Evolutionary conservation across 2,888 invertebrate species (phyloP), one percentile per base, ranked within the genome.

Genomic region (Scaptomyza caliginosa): DNA sequence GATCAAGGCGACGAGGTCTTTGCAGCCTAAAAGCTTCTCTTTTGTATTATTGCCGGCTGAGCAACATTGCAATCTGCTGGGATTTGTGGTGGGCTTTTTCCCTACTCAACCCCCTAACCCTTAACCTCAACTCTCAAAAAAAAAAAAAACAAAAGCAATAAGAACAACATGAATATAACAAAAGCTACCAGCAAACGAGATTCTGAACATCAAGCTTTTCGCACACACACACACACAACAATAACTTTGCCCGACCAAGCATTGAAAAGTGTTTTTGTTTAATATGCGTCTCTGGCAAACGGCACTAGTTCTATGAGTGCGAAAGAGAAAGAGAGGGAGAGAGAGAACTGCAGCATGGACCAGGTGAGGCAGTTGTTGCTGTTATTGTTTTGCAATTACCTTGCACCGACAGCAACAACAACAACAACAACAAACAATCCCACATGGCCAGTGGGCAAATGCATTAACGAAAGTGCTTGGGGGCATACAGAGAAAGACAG

Each of bases 391-490:
- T 66, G 55, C 67, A 77, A 82, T 79, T 81, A 79, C 79, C 76
- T 65, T 45, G 50, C 63, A 10, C 21, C 46, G 5, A 46, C 72
- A 67, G 32, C 77, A 77, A 55, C 46, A 80, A 45, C 49, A 63
- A 49, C 23, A 52, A 21, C 46, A 40, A 38, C 50, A 43, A 21
- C 50, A 39, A 49, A 58, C 77, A 79, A 81, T 84, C 83, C 83
- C 83, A 84, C 82, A 84, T 86, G 83, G 82, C 83, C 83, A 84
- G 68, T 84, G 86, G 83, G 75, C 83, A 86, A 84, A 86, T 86
- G 83, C 87, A 86, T 84, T 84, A 84, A 78, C 85, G 56, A 81
- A 86, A 86, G 82, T 86, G 85, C 75, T 58, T 38, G 60, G 54
- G 28, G 60, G 50, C 45, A 50, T 8, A 51, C 6, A 13, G 17